These are phyloP conservation scores for Myotis vivesi DNA, from an alignment of 2,797 vertebrate genomes.

Conservation along the genomic window DNA sequence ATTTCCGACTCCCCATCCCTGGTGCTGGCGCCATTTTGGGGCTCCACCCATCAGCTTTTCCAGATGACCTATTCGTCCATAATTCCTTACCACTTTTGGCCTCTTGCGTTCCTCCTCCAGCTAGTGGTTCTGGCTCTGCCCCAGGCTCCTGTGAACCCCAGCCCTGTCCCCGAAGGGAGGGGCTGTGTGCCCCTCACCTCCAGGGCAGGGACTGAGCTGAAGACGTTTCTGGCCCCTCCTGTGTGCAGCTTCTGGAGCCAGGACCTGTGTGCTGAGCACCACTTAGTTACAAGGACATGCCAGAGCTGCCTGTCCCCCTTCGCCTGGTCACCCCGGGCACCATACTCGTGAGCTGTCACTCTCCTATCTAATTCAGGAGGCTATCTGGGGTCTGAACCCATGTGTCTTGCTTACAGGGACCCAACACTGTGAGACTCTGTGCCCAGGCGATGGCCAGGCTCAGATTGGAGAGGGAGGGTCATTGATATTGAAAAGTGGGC, in stretches of 20 bases:
- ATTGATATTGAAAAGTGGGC: background rate
- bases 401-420: background rate
- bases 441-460: background rate
- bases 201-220: background rate
- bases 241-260: too few relatives aligned
- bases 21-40: too few relatives aligned
- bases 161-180: background rate
- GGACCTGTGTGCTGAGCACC: background rate
- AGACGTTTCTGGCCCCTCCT: background rate
- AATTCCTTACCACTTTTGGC: too few relatives aligned
- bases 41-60: too few relatives aligned
- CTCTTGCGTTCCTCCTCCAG: too few relatives aligned
- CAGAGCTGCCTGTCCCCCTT: background rate
- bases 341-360: background rate
- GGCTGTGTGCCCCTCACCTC: background rate
- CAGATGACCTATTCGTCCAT: too few relatives aligned
- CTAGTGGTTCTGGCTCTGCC: background rate
- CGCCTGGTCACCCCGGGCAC: background rate
- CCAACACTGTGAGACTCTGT: background rate
- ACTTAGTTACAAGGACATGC: background rate
- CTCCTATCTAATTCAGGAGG: background rate
- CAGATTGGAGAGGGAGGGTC: background rate
- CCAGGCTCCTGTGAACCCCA: background rate
- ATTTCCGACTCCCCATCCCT: too few relatives aligned
- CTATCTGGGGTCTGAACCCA: background rate